Percentiles rank a stretch among this genome's conserved stretches.
Conservation (phyloP, 2,888 invertebrate genomes). For the Drosophila mettleri region DNA sequence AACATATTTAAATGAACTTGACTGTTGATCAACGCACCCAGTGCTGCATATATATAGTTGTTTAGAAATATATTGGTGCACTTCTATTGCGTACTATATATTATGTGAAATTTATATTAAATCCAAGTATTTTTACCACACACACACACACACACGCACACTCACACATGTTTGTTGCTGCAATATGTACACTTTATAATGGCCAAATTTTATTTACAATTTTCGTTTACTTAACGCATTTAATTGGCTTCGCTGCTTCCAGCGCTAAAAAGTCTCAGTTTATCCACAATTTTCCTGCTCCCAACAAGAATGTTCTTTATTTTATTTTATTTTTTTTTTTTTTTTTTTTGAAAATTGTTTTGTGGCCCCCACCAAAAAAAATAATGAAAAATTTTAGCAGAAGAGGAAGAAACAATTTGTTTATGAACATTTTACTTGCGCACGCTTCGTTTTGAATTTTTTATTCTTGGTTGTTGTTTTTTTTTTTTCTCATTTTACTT, state of each 20-base stretch:
- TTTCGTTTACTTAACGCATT: slow-evolving; percentile 61
- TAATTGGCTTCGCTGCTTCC: slow-evolving; percentile 57
- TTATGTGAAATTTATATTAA: slow-evolving; percentile 38
- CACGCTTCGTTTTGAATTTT: slow-evolving; percentile 56
- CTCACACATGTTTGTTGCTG: slow-evolving; percentile 41
- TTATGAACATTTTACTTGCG: slow-evolving; percentile 66
- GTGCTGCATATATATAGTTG: neutral
- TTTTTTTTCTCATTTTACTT: slow-evolving; percentile 8
- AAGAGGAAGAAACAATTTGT: slow-evolving; percentile 44
- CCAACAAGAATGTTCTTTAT: slow-evolving; percentile 21
- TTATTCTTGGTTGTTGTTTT: slow-evolving; percentile 10
- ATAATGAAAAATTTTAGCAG: slow-evolving; percentile 4
- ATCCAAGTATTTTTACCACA: slow-evolving; percentile 23
- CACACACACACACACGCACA: neutral
- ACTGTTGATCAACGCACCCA: neutral
- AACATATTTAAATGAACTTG: neutral
- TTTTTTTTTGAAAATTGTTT: slow-evolving; percentile 11
- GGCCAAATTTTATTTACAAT: slow-evolving; percentile 56
- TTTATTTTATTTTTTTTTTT: no score
- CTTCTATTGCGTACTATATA: slow-evolving; percentile 23
- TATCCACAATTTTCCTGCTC: slow-evolving; percentile 31
- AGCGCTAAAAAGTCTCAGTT: slow-evolving; percentile 18
- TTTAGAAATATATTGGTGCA: neutral
- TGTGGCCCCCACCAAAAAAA: slow-evolving; percentile 25
- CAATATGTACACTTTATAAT: slow-evolving; percentile 55